Conservation (phyloP, 2,113 vertebrate genomes). For the Pelodiscus sinensis region DNA sequence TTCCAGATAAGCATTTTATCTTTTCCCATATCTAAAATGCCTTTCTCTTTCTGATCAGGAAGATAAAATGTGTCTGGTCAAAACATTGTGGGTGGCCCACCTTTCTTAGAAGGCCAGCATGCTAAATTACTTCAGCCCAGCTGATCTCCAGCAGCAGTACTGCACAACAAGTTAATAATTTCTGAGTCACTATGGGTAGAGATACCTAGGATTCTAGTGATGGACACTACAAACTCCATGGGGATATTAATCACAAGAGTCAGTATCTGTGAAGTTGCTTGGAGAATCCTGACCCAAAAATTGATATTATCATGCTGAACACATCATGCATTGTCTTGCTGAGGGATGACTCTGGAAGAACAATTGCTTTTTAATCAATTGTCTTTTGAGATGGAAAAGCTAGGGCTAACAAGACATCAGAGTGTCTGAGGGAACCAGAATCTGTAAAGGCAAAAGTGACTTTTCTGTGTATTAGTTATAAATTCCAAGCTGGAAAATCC, state of each 20-base stretch:
- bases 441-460: conserved; percentile 23
- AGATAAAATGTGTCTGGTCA: neutral
- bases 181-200: neutral
- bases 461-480: fast-evolving
- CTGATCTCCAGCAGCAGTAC: neutral
- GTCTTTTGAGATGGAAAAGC: conserved; percentile 58
- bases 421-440: conserved; percentile 41
- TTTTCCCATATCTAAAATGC: neutral
- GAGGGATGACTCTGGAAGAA: conserved; percentile 68
- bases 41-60: neutral
- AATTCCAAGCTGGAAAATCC: neutral
- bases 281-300: conserved; percentile 11
- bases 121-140: neutral
- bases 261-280: conserved; percentile 21
- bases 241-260: neutral
- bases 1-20: neutral
- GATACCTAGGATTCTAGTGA: neutral
- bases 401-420: conserved; percentile 22
- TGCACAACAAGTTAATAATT: neutral
- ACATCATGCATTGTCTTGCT: conserved; percentile 39
- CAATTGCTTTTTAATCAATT: conserved; percentile 70
- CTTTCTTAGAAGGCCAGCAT: neutral
- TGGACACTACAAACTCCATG: neutral
- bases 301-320: fast-evolving
- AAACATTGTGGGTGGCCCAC: neutral